Base-by-base conservation (phyloP, 2,797 vertebrate genomes). In the Muraenolepis orangiensis region DNA sequence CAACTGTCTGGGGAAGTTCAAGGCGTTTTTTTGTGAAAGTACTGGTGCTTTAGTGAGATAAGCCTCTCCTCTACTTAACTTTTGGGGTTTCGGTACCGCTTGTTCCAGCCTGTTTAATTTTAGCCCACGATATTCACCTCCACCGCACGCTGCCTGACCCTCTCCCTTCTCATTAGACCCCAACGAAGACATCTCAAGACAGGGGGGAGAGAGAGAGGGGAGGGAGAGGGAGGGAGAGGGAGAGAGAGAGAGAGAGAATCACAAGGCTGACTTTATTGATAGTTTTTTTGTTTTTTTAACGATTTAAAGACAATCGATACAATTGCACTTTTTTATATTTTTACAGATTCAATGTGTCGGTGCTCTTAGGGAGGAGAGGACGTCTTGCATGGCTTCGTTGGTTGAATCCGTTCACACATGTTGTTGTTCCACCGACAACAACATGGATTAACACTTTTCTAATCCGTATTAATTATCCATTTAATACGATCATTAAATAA, bases 91-190 rank as follows among this genome's bases (percentile, higher is more conserved):
- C 89, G 86, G 74, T 89, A 81, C 80, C 79, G 86, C 93, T 84
- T 92, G 91, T 92, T 88, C 79, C 74, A 79, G 92, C 93, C 89
- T 93, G 91, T 87, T 90, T 81, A 73, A 86, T 80, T 88, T 88
- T 83, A 89, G 85, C 73, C 83, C 76, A 69, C 12, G 20, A 16
- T 79, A 76, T 30, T 81, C 77, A 81, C 81, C 75, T 79, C 38
- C 69, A 72, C 64, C 76, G 34, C 31, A 51, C 61, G 20, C 66
- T 72, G 71, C 68, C 68, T 69, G 20, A 28, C 12, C 72, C 71
- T 79, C 82, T 85, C 67, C 88, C 81, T 85, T 88, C 81, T 90
- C 91, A 91, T 92, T 91, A 90, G 72, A 82, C 77, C 77, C 51
- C 76, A 69, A 85, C 51, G 12, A 46, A 85, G 72, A 80, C 81